Evolutionary conservation across 2,888 invertebrate species (phyloP).

Genomic region (Arge pagana): DNA sequence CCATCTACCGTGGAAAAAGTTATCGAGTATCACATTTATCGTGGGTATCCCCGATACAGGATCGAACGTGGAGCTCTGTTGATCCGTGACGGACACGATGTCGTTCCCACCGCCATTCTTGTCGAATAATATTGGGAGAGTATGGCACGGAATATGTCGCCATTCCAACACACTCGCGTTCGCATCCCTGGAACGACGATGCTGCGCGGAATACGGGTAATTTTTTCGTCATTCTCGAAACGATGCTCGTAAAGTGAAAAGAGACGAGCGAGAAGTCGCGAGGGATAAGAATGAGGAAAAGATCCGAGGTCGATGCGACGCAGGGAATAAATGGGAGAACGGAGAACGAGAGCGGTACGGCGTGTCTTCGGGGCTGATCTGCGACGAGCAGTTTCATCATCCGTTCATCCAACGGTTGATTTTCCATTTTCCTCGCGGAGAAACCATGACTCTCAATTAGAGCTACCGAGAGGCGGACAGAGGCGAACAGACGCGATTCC

Average conservation of each 20-base stretch:
- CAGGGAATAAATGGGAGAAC: neutral
- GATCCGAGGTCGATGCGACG: conserved; percentile 1
- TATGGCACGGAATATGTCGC: too few relatives aligned
- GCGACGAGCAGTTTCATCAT: conserved; percentile 21
- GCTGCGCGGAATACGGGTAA: too few relatives aligned
- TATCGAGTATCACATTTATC: too few relatives aligned
- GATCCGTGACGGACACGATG: too few relatives aligned
- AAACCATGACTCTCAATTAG: conserved; percentile 21
- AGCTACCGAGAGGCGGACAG: conserved; percentile 5
- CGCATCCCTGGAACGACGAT: too few relatives aligned
- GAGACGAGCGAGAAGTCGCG: neutral
- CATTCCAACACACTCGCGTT: too few relatives aligned
- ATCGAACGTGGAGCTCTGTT: too few relatives aligned
- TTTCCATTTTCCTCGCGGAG: conserved; percentile 17
- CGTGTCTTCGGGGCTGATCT: conserved; percentile 21
- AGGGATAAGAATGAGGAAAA: neutral
- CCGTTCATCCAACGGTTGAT: conserved; percentile 4
- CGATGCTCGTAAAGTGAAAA: conserved; percentile 9
- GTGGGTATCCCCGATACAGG: too few relatives aligned
- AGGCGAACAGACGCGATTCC: neutral
- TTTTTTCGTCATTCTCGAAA: too few relatives aligned
- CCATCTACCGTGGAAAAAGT: conserved; percentile 13
- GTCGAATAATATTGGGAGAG: too few relatives aligned
- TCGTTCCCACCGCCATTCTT: too few relatives aligned
- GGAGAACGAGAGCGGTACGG: neutral